Base-by-base conservation (phyloP, 2,113 vertebrate species). In the Castor canadensis region DNA sequence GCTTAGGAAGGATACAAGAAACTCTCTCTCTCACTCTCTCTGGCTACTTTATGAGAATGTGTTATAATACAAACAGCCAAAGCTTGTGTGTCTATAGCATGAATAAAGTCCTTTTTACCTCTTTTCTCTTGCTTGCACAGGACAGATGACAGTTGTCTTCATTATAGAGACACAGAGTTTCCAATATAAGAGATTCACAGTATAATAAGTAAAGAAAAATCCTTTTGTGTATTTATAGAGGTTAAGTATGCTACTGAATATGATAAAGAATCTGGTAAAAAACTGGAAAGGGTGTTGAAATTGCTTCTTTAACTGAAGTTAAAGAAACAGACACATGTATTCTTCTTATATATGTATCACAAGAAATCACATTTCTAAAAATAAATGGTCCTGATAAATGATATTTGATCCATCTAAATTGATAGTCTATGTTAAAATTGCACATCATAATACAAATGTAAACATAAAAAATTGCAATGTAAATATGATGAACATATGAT, bases 321-420 rank as follows among this genome's bases (percentile, higher is more conserved):
- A n/a, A n/a, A n/a, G n/a, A 95, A 94, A 71, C 58, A 45, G 85
- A 91, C 9, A 85, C 22, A 89, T 15, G 4, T 75, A 47, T 62
- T 71, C 80, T 84, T 49, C 26, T n/a, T 26, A 32, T 32, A 11
- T 9, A 58, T 45, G 38, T 40, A 49, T 83, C 52, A 87, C 4
- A 90, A 93, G 9, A 95, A 86, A 76, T 93, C 67, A 79, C 8
- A 40, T 75, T 90, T 94, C 45, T 40, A 75, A 93, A 80, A 40
- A 88, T 54, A 56, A 75, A 67, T 83, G 32, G 73, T 9, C 30
- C 79, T 87, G 77, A 72, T 75, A 8, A 76, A 66, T 82, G 17
- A 77, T 64, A 80, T 84, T 73, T 84, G 35, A 80, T 79, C 43
- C 9, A 73, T 89, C 43, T 87, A 95, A 93, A 84, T 43, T 67